phyloP scores from a whole-genome alignment of 2,113 vertebrate genomes.

The Triplophysa dalaica region DNA sequence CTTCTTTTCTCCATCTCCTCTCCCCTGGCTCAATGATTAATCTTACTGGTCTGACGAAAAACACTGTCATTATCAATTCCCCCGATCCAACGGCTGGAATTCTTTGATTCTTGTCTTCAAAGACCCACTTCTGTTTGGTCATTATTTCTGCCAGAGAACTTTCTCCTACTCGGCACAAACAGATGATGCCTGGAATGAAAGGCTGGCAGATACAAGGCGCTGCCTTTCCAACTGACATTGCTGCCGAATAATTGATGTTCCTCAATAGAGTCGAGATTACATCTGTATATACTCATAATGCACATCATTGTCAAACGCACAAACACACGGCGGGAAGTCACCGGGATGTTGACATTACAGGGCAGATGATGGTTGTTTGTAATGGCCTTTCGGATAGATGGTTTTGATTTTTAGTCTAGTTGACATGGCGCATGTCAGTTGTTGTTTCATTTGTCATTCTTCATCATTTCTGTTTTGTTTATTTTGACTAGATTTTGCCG shows the following conservation, averaged over 20 bases:
- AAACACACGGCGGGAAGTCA: not conserved
- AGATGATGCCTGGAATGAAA: constrained; percentile 52
- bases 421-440: not conserved
- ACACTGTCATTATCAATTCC: constrained; percentile 74
- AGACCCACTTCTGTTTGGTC: constrained; percentile 62
- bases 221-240: constrained; percentile 34
- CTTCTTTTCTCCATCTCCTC: constrained; percentile 34
- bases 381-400: not conserved
- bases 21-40: constrained; percentile 66
- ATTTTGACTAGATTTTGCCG: too few relatives aligned
- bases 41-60: constrained; percentile 63
- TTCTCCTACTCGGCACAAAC: constrained; percentile 49
- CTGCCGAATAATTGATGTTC: constrained; percentile 50
- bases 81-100: constrained; percentile 66
- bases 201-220: constrained; percentile 40
- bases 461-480: not conserved
- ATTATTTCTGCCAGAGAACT: constrained; percentile 65
- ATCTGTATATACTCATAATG: constrained; percentile 47
- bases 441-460: not conserved
- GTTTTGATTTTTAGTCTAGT: not conserved
- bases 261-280: constrained; percentile 32
- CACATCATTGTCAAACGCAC: constrained; percentile 40
- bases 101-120: constrained; percentile 68
- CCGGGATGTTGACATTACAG: not conserved
- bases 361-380: not conserved